Evolutionary conservation across 2,113 vertebrate genomes (phyloP), one percentile per base, ranked within the genome.

Genomic region (Gobio gobio): DNA sequence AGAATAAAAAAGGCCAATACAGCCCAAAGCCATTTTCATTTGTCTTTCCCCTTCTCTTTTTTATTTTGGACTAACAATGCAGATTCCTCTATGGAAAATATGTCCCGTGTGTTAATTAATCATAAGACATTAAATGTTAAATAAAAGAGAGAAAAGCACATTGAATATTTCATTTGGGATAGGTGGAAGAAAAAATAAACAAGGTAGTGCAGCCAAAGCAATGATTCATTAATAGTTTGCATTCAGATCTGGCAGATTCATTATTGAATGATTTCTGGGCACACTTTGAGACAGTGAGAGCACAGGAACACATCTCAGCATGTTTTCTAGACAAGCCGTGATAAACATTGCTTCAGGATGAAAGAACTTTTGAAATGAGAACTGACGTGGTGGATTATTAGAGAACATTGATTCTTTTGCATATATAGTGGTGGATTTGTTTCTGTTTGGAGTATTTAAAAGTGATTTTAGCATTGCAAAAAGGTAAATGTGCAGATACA

Each of bases 41-140:
- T 88, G 80, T 89, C 86, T 89, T 74, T 87, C 72, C 87, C 70
- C 70, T 86, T 86, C 61, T 87, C 85, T 85, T 88, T 86, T 93
- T 90, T 91, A 87, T 86, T 83, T 45, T 84, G 89, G 84, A 90
- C 89, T 90, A 91, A 92, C 88, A 86, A 83, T 89, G 78, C 89
- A 91, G 91, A 93, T 93, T 91, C 70, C 14, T 91, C 88, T 92
- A 89, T 86, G 66, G 85, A 91, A 90, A 92, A 89, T 89, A 89
- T 90, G 87, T 90, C 89, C 88, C 77, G 78, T 22, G 72, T 88
- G 84, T 94, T 87, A 93, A 94, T 94, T 91, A 94, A 92, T 92
- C 83, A 93, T 90, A 74, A 45, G 86, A 82, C 89, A 93, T 94
- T 93, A 92, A 93, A 92, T 92, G 89, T 93, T 94, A 91, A 94